Base-by-base conservation (phyloP, 2,888 invertebrate species). In the Tridacna crocea region DNA sequence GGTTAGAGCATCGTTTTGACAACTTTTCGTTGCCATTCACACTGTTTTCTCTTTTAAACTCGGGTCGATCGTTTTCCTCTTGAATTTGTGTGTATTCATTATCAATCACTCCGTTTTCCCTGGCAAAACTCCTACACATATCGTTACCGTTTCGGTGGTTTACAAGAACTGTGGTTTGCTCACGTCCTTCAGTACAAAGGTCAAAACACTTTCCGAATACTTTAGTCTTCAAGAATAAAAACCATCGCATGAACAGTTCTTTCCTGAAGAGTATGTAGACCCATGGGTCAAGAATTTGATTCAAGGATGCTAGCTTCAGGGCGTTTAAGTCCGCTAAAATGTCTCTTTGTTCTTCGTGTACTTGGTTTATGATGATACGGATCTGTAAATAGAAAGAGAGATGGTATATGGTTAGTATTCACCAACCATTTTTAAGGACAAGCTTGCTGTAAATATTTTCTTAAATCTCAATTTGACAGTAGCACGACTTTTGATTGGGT, bases 221-320 rank as follows among this genome's bases (percentile, higher is more conserved):
- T 22, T 58, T 65, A 2, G 27, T 24, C 24, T 81, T 82, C 8
- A 82, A 24, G 55, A 68, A 84, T 15, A 58, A 51, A 27, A 70
- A 72, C n/a, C 75, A 58, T 36, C 79, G 47, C 19, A 74, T 55
- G 47, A 84, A 79, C 19, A 84, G 60, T 70, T 78, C 89, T 80
- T 92, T 92, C 63, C 94, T 89, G 80, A 94, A 93, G 13, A 94
- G 88, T 79, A 94, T 93, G 88, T 94, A 94, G 22, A 94, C 92
- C 94, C 94, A 94, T 12, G 94, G 94, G 76, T 94, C 94, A n/a
- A 94, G 90, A 55, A 94, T 92, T 82, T 93, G 94, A 85, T 94
- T 94, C 74, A 94, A 88, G 36, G 93, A 93, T 13, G 93, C 94
- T 17, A 93, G 88, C 26, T 93, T 91, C 6, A 94, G 89, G n/a